These are phyloP conservation scores for Drosophila ogumai DNA, from an alignment of 1,140 invertebrate species.

Conservation along the genomic window DNA sequence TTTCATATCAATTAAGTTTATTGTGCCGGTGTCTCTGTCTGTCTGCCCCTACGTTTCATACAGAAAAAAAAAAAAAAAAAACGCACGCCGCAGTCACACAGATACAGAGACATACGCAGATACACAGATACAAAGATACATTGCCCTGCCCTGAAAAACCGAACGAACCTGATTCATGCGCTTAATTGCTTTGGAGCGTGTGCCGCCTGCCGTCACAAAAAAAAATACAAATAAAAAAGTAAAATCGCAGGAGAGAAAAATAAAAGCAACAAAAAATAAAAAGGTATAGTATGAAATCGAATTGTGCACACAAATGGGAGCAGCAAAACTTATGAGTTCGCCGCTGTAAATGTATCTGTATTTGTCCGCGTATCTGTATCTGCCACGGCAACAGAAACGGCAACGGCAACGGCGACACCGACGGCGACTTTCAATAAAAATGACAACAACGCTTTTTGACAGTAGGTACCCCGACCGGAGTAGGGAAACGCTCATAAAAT, in stretches of 20 bases:
- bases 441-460: constrained; percentile 72
- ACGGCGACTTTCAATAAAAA: constrained; percentile 68
- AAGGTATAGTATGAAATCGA: constrained; percentile 68
- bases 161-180: constrained; percentile 83
- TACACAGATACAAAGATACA: constrained; percentile 41
- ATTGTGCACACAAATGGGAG: constrained; percentile 73
- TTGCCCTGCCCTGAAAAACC: constrained; percentile 69
- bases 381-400: constrained; percentile 30
- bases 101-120: constrained; percentile 22
- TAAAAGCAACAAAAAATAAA: constrained; percentile 1
- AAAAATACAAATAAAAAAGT: constrained; percentile 41
- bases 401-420: constrained; percentile 19
- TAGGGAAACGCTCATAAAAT: constrained; percentile 55
- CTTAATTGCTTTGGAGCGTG: constrained; percentile 83
- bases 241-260: constrained; percentile 12
- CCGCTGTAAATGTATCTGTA: constrained; percentile 29
- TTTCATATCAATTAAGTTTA: constrained; percentile 85
- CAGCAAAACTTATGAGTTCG: constrained; percentile 67
- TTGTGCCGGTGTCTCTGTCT: constrained; percentile 56
- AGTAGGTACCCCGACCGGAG: constrained; percentile 26
- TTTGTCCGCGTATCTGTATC: constrained; percentile 11
- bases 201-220: constrained; percentile 47
- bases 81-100: constrained; percentile 47
- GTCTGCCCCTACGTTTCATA: constrained; percentile 20
- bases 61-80: constrained; percentile 26